phyloP scores from a whole-genome alignment of 2,888 invertebrate species.

The Trichacis sp. region DNA sequence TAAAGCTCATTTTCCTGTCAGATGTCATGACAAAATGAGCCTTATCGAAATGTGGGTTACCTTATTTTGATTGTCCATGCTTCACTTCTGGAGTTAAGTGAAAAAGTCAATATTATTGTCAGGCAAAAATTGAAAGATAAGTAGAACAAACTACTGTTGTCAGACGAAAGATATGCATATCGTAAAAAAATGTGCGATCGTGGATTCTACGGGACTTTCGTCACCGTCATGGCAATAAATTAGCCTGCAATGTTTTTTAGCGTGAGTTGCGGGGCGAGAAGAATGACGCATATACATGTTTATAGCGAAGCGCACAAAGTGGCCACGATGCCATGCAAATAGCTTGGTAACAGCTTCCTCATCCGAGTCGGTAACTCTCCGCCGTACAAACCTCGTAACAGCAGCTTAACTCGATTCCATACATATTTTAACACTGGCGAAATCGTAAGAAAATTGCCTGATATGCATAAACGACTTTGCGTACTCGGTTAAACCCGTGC shows the following conservation, averaged over 20 bases:
- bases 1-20: too few species aligned
- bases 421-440: slow-evolving; percentile 67
- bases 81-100: too few species aligned
- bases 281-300: slow-evolving; percentile 51
- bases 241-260: background rate
- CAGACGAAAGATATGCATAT: too few species aligned
- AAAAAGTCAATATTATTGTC: too few species aligned
- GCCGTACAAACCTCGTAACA: slow-evolving; percentile 50
- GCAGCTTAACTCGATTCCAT: slow-evolving; percentile 67
- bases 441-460: slow-evolving; percentile 68
- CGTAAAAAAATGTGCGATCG: too few species aligned
- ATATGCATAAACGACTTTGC: slow-evolving; percentile 66
- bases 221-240: background rate
- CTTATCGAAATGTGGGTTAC: too few species aligned
- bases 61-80: too few species aligned
- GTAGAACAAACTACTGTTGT: too few species aligned
- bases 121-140: too few species aligned
- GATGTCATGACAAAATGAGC: too few species aligned
- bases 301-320: slow-evolving; percentile 58
- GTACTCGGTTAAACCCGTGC: slow-evolving; percentile 57
- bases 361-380: slow-evolving; percentile 45
- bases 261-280: slow-evolving; percentile 26
- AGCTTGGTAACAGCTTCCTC: slow-evolving; percentile 67
- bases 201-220: background rate
- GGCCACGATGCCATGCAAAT: slow-evolving; percentile 64